phyloP scores from a whole-genome alignment of 2,113 vertebrate species.

The Acanthisitta chloris region DNA sequence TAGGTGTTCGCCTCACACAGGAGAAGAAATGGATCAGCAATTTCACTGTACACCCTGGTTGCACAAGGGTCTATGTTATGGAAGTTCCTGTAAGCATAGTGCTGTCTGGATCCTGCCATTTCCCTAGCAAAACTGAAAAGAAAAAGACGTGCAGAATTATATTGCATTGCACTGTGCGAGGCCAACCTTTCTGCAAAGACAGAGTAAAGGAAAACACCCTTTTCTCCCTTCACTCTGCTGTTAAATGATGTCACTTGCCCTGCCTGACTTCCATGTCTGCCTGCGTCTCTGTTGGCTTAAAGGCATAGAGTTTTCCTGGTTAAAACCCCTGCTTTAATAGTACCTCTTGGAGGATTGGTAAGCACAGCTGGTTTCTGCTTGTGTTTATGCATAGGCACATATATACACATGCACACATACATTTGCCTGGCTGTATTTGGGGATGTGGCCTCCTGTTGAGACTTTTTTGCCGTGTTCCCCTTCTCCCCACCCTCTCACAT shows the following conservation, averaged over 20 bases:
- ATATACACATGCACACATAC: accelerated
- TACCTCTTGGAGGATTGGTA: neutral
- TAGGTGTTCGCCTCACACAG: neutral
- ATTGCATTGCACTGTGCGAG: neutral
- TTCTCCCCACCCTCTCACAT: neutral
- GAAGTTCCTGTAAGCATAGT: neutral
- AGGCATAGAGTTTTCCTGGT: neutral
- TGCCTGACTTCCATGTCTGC: neutral
- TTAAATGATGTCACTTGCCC: neutral
- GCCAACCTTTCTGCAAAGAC: neutral
- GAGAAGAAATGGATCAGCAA: neutral
- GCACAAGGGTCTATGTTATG: neutral
- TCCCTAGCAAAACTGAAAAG: neutral
- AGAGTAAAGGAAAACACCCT: neutral
- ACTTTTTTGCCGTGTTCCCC: neutral
- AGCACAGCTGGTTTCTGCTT: neutral
- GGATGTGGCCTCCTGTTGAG: neutral
- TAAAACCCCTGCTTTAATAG: neutral
- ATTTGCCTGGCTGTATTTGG: neutral
- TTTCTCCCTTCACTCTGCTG: neutral
- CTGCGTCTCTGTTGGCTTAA: neutral
- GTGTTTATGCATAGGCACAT: neutral
- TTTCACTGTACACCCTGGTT: neutral
- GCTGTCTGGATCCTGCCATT: neutral
- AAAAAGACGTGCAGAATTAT: neutral